A percentile compares a stretch with the other conserved stretches of the same genome.
phyloP scores from a whole-genome alignment of 1,140 invertebrate genomes.

The Trichonephila inaurata region DNA sequence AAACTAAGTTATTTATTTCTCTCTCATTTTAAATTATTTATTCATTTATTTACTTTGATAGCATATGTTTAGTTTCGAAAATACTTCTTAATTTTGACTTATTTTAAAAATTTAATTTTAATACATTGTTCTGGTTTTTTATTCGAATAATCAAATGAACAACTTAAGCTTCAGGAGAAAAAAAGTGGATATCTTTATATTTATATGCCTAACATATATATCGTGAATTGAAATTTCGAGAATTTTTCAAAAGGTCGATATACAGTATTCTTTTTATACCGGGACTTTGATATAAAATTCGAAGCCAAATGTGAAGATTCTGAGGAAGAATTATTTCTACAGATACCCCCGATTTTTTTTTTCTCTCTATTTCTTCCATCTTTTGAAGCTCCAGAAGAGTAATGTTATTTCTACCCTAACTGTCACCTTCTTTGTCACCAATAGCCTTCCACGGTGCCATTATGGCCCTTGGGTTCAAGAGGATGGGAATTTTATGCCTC shows the following conservation, averaged over 20 bases:
- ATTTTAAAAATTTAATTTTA: too few species aligned
- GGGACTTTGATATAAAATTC: not conserved
- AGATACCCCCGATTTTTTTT: not conserved
- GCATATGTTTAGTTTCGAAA: too few species aligned
- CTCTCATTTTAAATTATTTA: too few species aligned
- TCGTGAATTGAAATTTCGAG: not conserved
- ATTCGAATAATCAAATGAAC: too few species aligned
- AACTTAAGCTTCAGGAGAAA: not conserved
- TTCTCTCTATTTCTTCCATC: not conserved
- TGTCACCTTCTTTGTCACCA: conserved; percentile 47
- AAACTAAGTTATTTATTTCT: too few species aligned
- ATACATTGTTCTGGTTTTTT: too few species aligned
- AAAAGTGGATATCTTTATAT: not conserved
- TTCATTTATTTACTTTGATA: too few species aligned
- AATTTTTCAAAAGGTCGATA: not conserved
- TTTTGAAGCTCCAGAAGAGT: conserved; percentile 7
- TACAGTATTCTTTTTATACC: not conserved
- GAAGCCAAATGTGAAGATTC: not conserved
- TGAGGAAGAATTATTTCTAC: conserved; percentile 1
- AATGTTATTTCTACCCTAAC: conserved; percentile 52
- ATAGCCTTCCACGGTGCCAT: conserved; percentile 38
- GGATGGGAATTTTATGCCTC: conserved; percentile 60
- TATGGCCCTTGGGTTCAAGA: conserved; percentile 43
- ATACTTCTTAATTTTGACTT: too few species aligned
- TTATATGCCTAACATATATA: not conserved